Percentiles rank a stretch among this genome's conserved stretches.
These are phyloP conservation scores for Aleadryas rufinucha DNA, from an alignment of 2,113 vertebrate genomes.

Conservation along the genomic window DNA sequence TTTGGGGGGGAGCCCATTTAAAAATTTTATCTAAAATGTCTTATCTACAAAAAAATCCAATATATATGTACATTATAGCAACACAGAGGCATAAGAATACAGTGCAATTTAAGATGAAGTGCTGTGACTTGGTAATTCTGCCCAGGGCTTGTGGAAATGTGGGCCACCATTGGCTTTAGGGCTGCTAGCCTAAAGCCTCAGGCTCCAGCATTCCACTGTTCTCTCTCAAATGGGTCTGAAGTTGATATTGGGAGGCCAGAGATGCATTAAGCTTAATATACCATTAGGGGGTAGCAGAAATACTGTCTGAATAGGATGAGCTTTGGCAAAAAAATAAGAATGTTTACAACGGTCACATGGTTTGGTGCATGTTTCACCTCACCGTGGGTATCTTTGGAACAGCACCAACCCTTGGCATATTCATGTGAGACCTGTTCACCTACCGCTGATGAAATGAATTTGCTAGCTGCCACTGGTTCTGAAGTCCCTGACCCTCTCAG, in stretches of 20 bases:
- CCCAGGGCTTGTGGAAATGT: slow-evolving; percentile 9
- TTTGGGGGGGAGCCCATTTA: slow-evolving; percentile 26
- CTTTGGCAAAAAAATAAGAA: neutral
- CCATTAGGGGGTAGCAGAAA: slow-evolving; percentile 35
- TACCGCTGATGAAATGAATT: neutral
- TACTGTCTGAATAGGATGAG: neutral
- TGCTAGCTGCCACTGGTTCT: slow-evolving; percentile 11
- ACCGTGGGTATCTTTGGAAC: neutral
- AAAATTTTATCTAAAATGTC: slow-evolving; percentile 67
- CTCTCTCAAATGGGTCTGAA: neutral
- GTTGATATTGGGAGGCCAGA: neutral
- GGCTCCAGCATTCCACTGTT: slow-evolving; percentile 30
- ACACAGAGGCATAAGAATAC: slow-evolving; percentile 57
- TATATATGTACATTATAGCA: slow-evolving; percentile 63
- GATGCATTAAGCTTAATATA: neutral
- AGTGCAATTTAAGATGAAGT: slow-evolving; percentile 64
- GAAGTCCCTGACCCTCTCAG: neutral
- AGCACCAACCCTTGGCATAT: neutral
- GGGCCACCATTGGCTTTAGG: slow-evolving; percentile 63
- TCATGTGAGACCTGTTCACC: neutral
- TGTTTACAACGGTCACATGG: neutral
- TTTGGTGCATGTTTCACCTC: neutral
- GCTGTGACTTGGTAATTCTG: slow-evolving; percentile 44
- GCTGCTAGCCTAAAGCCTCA: slow-evolving; percentile 47
- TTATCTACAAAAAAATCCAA: slow-evolving; percentile 70